phyloP scores from a whole-genome alignment of 2,113 vertebrate species.

The Danio rerio region DNA sequence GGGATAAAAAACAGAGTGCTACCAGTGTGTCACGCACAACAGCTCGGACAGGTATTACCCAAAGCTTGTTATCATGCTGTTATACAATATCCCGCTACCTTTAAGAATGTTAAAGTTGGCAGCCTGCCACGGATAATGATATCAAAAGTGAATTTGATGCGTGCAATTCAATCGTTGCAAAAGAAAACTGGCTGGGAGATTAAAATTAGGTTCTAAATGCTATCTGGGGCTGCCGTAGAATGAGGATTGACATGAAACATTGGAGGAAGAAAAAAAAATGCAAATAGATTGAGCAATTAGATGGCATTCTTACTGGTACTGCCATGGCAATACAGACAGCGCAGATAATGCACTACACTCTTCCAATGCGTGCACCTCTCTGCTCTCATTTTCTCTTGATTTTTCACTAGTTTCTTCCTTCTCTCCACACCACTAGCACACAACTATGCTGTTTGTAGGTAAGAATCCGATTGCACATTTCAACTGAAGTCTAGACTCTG shows the following conservation, averaged over 20 bases:
- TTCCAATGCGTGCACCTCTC: constrained; percentile 10
- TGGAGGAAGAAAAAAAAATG: constrained; percentile 62
- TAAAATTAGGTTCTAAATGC: constrained; percentile 78
- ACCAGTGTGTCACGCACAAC: neutral
- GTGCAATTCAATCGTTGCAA: constrained; percentile 78
- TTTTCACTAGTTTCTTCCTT: neutral
- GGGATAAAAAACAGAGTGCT: neutral
- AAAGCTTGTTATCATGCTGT: constrained; percentile 49
- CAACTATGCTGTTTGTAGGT: neutral
- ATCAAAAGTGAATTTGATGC: constrained; percentile 82
- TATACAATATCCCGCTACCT: constrained; percentile 52
- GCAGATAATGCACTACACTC: constrained; percentile 30
- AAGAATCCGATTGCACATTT: neutral
- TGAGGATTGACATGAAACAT: constrained; percentile 80
- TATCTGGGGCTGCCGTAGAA: constrained; percentile 78
- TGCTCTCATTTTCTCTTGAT: neutral
- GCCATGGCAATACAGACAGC: constrained; percentile 17
- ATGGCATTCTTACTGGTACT: constrained; percentile 66
- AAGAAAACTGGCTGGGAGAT: constrained; percentile 72
- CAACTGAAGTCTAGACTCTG: neutral
- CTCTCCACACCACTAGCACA: neutral
- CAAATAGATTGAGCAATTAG: constrained; percentile 78
- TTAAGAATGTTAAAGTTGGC: constrained; percentile 72
- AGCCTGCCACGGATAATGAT: constrained; percentile 79
- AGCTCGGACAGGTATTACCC: neutral